Evolutionary conservation across 1,140 invertebrate genomes (phyloP), one percentile per base, ranked within the genome.

Genomic region (Aleiodes sp.): DNA sequence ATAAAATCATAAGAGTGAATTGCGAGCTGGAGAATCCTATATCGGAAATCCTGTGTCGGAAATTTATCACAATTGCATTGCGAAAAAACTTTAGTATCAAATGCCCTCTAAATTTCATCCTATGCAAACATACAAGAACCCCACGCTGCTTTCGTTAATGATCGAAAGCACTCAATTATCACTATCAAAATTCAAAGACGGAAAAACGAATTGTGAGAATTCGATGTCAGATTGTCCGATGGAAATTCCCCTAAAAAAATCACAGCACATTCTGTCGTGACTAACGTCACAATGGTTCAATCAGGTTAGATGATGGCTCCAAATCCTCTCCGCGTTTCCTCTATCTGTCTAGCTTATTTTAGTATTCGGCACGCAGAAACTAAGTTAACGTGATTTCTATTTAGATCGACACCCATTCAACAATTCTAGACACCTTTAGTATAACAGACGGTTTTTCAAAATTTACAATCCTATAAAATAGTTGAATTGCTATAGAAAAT

Each of bases 381-480:
- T 64, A 71, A 71, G 69, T 74, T 69, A 65, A 69, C 72, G 66
- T 74, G 72, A 74, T 74, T 71, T 74, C 70, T 71, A 70, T 71
- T 69, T 74, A 69, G 72, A 71, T 71, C 72, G 66, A 74, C 72
- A 71, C 65, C 65, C 72, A 68, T 73, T 73, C 72, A 73, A 19
- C 16, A 46, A 68, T 65, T 73, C 70, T 52, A 65, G 65, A 43
- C 46, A 24, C 21, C 46, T 52, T 26, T 19, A 2, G 46, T 7
- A 26, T 52, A 52, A 52, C 46, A 52, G 46, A 52, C 46, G 46
- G n/a, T n/a, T 52, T 52, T 24, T 52, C 19, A 52, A 52, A 52
- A 52, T 52, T 52, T 21, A 16, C 10, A 16, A 1, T 4, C 19
- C 39, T 6, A 16, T 24, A 21, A 21, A 24, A 21, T 10, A 9